These are phyloP conservation scores for Prunella fulvescens DNA, from an alignment of 2,113 vertebrate species.

Conservation along the genomic window DNA sequence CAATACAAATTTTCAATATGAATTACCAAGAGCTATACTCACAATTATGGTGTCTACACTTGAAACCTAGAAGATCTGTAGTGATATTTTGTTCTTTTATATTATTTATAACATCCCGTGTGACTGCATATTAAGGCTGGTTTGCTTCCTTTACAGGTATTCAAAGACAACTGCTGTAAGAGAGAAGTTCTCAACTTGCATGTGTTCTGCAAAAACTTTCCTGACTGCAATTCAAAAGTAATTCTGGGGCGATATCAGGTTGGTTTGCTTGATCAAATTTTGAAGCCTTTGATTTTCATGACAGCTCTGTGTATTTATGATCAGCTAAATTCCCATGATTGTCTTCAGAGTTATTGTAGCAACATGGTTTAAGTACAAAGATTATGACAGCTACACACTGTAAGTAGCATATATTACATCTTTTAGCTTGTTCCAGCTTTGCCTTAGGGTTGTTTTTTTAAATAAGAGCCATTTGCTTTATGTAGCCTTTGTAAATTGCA, in stretches of 20 bases:
- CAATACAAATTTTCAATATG: neutral
- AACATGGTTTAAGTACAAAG: neutral
- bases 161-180: conserved; percentile 88
- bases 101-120: neutral
- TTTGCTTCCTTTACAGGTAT: conserved; percentile 74
- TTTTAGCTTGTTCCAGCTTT: neutral
- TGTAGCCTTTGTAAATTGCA: neutral
- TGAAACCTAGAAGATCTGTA: neutral
- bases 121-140: neutral
- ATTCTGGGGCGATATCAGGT: conserved; percentile 83
- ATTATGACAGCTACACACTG: neutral
- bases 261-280: conserved; percentile 8
- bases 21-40: neutral
- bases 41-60: neutral
- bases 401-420: neutral
- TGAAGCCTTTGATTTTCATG: neutral
- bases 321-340: neutral
- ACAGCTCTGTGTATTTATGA: neutral
- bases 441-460: neutral
- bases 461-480: neutral
- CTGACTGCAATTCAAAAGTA: conserved; percentile 75
- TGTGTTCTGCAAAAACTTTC: conserved; percentile 82
- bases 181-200: conserved; percentile 85
- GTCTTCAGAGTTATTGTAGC: neutral
- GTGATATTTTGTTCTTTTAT: neutral